Percentiles rank a stretch among this genome's conserved stretches.
Conservation (phyloP, 2,113 vertebrate species). For the Hydrochoerus hydrochaeris region DNA sequence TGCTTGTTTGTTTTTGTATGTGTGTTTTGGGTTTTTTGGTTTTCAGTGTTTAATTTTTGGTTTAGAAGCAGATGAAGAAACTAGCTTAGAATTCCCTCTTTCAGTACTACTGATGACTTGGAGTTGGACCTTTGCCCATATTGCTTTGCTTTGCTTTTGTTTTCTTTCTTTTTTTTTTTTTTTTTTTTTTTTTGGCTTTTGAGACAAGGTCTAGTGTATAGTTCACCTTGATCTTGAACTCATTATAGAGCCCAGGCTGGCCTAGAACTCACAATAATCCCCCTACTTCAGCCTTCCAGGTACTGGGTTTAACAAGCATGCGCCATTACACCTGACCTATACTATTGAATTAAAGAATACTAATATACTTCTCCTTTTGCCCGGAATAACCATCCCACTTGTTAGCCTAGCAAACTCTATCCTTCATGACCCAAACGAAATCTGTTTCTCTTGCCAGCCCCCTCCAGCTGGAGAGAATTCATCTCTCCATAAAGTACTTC, state of each 20-base stretch:
- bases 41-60: neutral
- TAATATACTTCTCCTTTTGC: neutral
- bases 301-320: neutral
- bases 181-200: neutral
- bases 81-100: neutral
- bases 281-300: neutral
- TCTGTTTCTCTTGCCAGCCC: neutral
- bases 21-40: neutral
- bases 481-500: neutral
- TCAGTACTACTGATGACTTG: neutral
- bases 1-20: neutral
- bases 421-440: neutral
- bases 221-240: neutral
- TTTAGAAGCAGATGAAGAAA: neutral
- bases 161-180: no score
- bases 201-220: neutral
- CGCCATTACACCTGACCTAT: neutral
- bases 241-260: neutral
- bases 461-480: neutral
- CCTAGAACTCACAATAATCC: neutral
- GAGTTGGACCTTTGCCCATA: neutral
- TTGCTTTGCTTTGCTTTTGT: no score
- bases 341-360: neutral
- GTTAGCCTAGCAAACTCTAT: neutral
- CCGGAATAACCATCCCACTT: neutral